Conservation (phyloP, 2,797 vertebrate species). For the Paratrypauchen microcephalus region DNA sequence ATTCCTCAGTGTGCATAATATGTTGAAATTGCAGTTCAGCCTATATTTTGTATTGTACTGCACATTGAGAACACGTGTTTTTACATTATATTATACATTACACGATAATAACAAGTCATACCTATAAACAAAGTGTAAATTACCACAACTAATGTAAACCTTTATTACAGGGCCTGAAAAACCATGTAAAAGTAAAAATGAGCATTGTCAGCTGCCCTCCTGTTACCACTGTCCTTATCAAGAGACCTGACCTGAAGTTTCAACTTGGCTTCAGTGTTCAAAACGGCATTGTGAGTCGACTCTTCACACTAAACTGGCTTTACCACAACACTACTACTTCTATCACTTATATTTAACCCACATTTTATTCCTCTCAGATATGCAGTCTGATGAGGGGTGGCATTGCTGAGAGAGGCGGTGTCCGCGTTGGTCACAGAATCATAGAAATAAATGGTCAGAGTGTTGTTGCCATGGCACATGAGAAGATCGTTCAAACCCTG, state of each 20-base stretch:
- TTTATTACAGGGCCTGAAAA: conserved; percentile 87
- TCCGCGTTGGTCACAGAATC: conserved; percentile 95
- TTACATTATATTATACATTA: neutral
- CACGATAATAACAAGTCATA: neutral
- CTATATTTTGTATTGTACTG: neutral
- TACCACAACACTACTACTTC: neutral
- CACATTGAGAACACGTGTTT: neutral
- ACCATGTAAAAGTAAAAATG: conserved; percentile 91
- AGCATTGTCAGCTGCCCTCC: conserved; percentile 98
- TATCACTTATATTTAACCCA: neutral
- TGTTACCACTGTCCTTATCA: conserved; percentile 96
- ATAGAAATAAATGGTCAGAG: conserved; percentile 99
- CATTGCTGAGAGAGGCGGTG: conserved; percentile 95
- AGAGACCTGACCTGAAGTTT: conserved; percentile 95
- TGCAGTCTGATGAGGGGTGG: conserved; percentile 98
- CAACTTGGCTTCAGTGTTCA: conserved; percentile 95
- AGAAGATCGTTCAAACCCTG: conserved; percentile 97
- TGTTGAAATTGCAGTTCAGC: neutral
- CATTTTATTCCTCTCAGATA: conserved; percentile 76
- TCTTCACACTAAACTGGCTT: neutral
- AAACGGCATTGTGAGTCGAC: conserved; percentile 80
- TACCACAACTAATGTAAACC: neutral
- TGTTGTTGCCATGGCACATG: conserved; percentile 96
- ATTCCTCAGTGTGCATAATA: neutral
- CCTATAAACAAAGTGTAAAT: neutral